Evolutionary conservation across 2,797 vertebrate genomes (phyloP), one percentile per base, ranked within the genome.

Genomic region (Gymnopithys bicolor): DNA sequence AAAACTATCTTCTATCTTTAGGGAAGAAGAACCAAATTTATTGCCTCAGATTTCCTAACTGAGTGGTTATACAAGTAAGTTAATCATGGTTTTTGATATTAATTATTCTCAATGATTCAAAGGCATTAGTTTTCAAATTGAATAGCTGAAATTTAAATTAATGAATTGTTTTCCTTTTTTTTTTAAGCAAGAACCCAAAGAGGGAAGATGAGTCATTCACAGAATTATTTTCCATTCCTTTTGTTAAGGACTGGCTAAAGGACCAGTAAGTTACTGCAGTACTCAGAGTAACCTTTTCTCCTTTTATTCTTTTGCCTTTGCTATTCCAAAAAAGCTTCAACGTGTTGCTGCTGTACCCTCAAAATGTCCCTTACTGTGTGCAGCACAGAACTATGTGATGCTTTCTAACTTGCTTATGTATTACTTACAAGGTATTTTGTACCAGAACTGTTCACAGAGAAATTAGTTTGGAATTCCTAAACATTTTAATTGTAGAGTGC

Each of bases 31-130:
- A 99, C 98, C n/a, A 97, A 94, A 67, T 99, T 99, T 91, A 98
- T 98, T 89, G 98, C 98, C 28, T 98, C 98, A 64, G 98, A 99
- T 97, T 99, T 99, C 94, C 97, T 99, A 35, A 98, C 98, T 0
- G 98, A 99, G 95, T 99, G 98, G 98, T 97, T 99, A 35, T 99
- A 99, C 98, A 99, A 99, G 99, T 99, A 98, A 99, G 98, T 98
- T 69, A 59, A 89, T 91, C 3, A 3, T 71, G 37, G 33, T 48
- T 95, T 90, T 90, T 85, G 60, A 52, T 89, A 73, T 88, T 93
- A 87, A 94, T 9, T 89, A 63, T 69, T n/a, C 71, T 45, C 27
- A 58, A 9, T 82, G 18, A 74, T 87, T 91, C 39, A 75, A 28
- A 83, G 21, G 11, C 66, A 41, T 86, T 90, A 52, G 85, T 97